Conservation (phyloP, 2,797 vertebrate genomes). For the Apogon talboti region DNA sequence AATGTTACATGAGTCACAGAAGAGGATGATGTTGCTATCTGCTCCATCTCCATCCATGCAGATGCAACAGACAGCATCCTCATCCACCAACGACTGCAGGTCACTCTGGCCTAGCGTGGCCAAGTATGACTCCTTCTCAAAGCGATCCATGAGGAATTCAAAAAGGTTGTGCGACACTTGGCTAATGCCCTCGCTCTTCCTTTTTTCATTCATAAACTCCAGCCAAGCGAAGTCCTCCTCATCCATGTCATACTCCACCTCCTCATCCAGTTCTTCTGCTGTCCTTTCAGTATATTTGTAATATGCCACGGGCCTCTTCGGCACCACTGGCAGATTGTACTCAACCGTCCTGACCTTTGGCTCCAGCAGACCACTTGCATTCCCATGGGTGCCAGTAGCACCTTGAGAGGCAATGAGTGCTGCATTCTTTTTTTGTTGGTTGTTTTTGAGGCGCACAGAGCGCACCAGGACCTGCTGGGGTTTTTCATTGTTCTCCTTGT, state of each 20-base stretch:
- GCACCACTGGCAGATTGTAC: constrained; percentile 95
- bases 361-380: constrained; percentile 85
- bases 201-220: constrained; percentile 96
- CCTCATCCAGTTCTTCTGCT: constrained; percentile 89
- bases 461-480: constrained; percentile 87
- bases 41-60: constrained; percentile 98
- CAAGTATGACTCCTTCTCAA: constrained; percentile 96
- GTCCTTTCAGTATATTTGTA: constrained; percentile 93
- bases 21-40: constrained; percentile 98
- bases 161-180: constrained; percentile 88
- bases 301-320: constrained; percentile 88
- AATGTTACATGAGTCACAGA: constrained; percentile 98
- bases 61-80: constrained; percentile 96
- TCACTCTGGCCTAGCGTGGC: constrained; percentile 88
- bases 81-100: constrained; percentile 87
- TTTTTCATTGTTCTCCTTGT: constrained; percentile 98
- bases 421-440: constrained; percentile 86
- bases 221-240: constrained; percentile 97
- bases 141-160: constrained; percentile 92
- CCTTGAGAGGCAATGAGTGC: constrained; percentile 73
- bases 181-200: constrained; percentile 89
- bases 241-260: constrained; percentile 98
- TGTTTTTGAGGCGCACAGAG: constrained; percentile 92
- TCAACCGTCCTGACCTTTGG: constrained; percentile 93
- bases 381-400: constrained; percentile 73